These are phyloP conservation scores for Lycophotia porphyrea DNA, from an alignment of 2,888 invertebrate genomes.

Conservation along the genomic window DNA sequence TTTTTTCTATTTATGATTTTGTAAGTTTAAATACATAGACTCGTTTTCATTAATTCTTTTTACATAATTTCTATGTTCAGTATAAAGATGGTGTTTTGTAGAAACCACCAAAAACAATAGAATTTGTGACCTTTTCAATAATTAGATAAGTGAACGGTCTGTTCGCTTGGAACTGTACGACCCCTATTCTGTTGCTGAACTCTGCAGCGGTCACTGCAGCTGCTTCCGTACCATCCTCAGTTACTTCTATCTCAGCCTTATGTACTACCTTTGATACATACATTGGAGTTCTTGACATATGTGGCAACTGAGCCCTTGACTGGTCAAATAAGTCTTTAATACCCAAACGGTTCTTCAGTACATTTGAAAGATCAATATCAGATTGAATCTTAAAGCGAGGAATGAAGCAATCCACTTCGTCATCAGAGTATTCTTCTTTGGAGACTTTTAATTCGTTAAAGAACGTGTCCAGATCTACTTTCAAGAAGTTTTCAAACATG, in stretches of 20 bases:
- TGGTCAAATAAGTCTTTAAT: slow-evolving; percentile 91
- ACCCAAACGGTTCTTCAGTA: slow-evolving; percentile 82
- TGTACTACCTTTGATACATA: slow-evolving; percentile 91
- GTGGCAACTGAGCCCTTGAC: slow-evolving; percentile 74
- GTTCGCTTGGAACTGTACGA: slow-evolving; percentile 91
- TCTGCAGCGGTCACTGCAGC: slow-evolving; percentile 90
- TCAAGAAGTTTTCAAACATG: slow-evolving; percentile 88
- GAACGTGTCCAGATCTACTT: slow-evolving; percentile 85
- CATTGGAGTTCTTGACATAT: slow-evolving; percentile 87
- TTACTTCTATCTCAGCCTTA: slow-evolving; percentile 93
- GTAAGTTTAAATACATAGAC: slow-evolving; percentile 20
- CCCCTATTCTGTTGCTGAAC: slow-evolving; percentile 88
- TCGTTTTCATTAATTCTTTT: slow-evolving; percentile 22
- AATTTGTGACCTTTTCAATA: slow-evolving; percentile 90
- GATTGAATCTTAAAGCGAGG: slow-evolving; percentile 91
- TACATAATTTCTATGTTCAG: slow-evolving; percentile 61
- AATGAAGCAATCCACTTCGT: slow-evolving; percentile 91
- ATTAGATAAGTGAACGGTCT: slow-evolving; percentile 92
- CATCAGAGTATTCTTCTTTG: slow-evolving; percentile 89
- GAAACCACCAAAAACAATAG: slow-evolving; percentile 85
- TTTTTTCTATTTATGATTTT: slow-evolving; percentile 18
- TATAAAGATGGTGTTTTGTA: slow-evolving; percentile 81
- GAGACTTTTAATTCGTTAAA: slow-evolving; percentile 87
- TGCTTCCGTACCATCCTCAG: slow-evolving; percentile 93
- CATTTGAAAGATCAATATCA: slow-evolving; percentile 88